phyloP scores from a whole-genome alignment of 2,113 vertebrate species.

The Macquaria ambigua region DNA sequence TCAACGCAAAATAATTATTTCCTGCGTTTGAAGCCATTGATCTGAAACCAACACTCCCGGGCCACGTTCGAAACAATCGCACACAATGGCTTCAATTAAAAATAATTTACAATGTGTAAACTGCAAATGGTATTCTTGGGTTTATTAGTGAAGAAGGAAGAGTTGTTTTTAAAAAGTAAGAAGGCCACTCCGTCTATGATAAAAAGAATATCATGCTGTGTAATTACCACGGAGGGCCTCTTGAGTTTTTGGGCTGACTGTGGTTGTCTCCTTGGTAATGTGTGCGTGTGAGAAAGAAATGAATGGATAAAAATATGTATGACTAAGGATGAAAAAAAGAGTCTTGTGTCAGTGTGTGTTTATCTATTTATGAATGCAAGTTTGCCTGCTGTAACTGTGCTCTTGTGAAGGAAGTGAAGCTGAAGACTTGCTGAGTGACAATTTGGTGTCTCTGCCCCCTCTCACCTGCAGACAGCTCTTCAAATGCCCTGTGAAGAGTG shows the following conservation, averaged over 20 bases:
- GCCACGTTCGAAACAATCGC: conserved; percentile 42
- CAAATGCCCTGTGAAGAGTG: conserved; percentile 58
- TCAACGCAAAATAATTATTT: conserved; percentile 75
- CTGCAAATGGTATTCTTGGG: conserved; percentile 53
- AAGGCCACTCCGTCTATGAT: conserved; percentile 47
- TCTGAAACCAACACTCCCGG: conserved; percentile 62
- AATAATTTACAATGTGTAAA: conserved; percentile 49
- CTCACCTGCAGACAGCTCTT: conserved; percentile 50
- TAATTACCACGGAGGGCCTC: conserved; percentile 54
- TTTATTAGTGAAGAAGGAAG: conserved; percentile 51
- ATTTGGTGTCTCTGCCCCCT: conserved; percentile 26
- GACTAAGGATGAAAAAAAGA: conserved; percentile 28
- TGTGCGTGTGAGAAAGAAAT: neutral
- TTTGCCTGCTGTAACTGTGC: conserved; percentile 20
- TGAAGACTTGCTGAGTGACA: conserved; percentile 48
- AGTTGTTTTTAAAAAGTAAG: conserved; percentile 45
- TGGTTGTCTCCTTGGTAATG: conserved; percentile 62
- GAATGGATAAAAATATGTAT: conserved; percentile 5
- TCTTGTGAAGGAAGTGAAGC: conserved; percentile 43
- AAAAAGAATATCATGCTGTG: conserved; percentile 51
- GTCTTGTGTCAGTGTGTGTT: conserved; percentile 13
- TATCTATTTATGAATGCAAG: conserved; percentile 35
- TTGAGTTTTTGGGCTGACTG: conserved; percentile 52
- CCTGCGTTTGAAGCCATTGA: conserved; percentile 68
- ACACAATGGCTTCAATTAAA: conserved; percentile 52